These are phyloP conservation scores for Elgaria multicarinata DNA, from an alignment of 2,113 vertebrate species.

Conservation along the genomic window DNA sequence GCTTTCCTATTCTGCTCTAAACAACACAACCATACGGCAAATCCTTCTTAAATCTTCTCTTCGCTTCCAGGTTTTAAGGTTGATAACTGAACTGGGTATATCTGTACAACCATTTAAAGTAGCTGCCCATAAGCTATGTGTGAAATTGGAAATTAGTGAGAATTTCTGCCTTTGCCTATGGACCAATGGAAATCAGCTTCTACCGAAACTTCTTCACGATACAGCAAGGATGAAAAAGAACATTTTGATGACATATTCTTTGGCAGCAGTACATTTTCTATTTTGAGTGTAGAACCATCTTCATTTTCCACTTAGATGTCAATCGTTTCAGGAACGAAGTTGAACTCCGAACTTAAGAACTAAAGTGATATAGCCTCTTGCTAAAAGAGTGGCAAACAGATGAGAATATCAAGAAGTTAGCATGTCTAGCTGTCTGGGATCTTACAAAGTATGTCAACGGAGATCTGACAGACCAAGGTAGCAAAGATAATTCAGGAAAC, in stretches of 20 bases:
- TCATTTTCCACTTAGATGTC: background rate
- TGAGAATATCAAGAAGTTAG: background rate
- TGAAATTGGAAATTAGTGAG: background rate
- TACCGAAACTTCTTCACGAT: conserved; percentile 12
- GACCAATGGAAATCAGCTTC: background rate
- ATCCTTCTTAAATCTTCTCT: background rate
- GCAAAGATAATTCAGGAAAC: conserved; percentile 12
- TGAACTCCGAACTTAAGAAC: background rate
- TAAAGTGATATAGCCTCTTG: background rate
- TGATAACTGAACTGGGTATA: background rate
- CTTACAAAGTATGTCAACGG: background rate
- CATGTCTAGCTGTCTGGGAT: background rate
- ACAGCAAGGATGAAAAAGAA: background rate
- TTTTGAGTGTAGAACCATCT: background rate
- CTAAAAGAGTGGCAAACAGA: background rate
- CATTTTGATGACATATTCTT: background rate
- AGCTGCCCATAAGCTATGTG: background rate
- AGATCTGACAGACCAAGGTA: conserved; percentile 9
- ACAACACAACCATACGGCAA: background rate
- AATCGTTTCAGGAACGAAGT: conserved; percentile 18
- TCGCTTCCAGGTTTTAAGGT: background rate
- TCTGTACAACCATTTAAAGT: background rate
- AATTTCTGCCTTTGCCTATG: conserved; percentile 17
- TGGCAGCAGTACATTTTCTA: background rate
- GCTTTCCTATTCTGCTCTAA: background rate